Evolutionary conservation across 92 coral and sea anemone genomes (phyloP).

Genomic region (Actinernus sp.): DNA sequence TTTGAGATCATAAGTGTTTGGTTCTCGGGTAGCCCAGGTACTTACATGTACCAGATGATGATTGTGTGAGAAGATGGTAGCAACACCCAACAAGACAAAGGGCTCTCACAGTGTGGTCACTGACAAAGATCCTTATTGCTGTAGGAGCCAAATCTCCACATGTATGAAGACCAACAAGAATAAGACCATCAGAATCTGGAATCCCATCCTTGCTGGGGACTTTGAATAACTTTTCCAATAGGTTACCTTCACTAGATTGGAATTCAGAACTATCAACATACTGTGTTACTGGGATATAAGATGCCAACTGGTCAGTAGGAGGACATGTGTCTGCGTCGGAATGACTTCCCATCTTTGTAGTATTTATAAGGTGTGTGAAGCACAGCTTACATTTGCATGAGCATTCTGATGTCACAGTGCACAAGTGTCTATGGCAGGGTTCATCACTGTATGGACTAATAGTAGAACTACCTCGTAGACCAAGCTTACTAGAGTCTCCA

Average conservation of each 20-base stretch:
- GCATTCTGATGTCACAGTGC: no score
- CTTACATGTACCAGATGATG: neutral
- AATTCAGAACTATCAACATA: neutral
- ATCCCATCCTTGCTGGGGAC: neutral
- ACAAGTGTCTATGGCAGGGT: neutral
- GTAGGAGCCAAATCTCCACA: slow-evolving; percentile 89
- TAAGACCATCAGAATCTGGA: slow-evolving; percentile 14
- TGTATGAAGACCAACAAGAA: slow-evolving; percentile 81
- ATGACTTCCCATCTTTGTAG: neutral
- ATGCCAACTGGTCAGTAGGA: no score
- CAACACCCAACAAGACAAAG: slow-evolving; percentile 91
- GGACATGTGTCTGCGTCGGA: neutral
- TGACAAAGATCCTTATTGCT: slow-evolving; percentile 66
- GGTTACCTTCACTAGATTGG: neutral
- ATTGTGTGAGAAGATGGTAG: slow-evolving; percentile 76
- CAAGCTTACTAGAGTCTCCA: no score
- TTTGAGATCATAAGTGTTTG: no score
- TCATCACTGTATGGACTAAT: no score
- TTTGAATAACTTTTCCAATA: no score
- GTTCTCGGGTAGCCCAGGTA: no score
- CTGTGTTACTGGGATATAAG: neutral
- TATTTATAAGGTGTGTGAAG: neutral
- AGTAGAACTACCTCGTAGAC: no score
- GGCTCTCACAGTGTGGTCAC: slow-evolving; percentile 55
- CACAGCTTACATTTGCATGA: no score